Evolutionary conservation across 2,113 vertebrate species (phyloP).

Genomic region (Cyprinus carpio): DNA sequence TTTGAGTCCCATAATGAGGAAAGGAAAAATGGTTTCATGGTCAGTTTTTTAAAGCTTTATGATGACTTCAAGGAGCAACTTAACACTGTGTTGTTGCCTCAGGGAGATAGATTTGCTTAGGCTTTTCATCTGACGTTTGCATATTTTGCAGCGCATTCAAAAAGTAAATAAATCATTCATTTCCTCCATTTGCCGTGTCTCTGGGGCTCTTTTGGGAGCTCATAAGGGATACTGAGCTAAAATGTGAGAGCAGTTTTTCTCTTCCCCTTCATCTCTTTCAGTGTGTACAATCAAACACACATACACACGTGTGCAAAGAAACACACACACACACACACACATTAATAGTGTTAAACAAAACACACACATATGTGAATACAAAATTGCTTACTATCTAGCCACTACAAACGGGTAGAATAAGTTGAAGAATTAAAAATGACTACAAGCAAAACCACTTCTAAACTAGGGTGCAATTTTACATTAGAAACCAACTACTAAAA

Average conservation of each 20-base stretch:
- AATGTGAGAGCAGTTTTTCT: conserved; percentile 14
- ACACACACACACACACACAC: not conserved
- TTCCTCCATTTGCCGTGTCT: conserved; percentile 55
- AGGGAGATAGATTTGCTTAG: conserved; percentile 58
- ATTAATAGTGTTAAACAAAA: not conserved
- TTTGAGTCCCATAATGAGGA: conserved; percentile 19
- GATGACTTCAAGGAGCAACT: conserved; percentile 21
- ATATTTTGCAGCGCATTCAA: conserved; percentile 59
- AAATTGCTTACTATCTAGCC: not conserved
- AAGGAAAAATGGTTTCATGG: conserved; percentile 30
- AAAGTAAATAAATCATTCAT: conserved; percentile 70
- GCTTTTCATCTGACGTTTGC: conserved; percentile 65
- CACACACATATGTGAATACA: not conserved
- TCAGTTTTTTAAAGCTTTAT: conserved; percentile 52
- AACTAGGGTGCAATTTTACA: not conserved
- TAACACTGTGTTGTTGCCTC: conserved; percentile 19
- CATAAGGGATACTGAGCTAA: conserved; percentile 50
- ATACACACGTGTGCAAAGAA: too few relatives aligned
- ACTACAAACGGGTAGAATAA: not conserved
- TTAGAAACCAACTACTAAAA: not conserved
- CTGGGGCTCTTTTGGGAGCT: conserved; percentile 49
- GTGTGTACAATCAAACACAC: not conserved
- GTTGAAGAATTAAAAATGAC: not conserved
- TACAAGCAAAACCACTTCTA: not conserved
- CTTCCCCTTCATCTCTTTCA: conserved; percentile 19